phyloP scores from a whole-genome alignment of 2,797 vertebrate genomes.

The Enteromius radiatus region DNA sequence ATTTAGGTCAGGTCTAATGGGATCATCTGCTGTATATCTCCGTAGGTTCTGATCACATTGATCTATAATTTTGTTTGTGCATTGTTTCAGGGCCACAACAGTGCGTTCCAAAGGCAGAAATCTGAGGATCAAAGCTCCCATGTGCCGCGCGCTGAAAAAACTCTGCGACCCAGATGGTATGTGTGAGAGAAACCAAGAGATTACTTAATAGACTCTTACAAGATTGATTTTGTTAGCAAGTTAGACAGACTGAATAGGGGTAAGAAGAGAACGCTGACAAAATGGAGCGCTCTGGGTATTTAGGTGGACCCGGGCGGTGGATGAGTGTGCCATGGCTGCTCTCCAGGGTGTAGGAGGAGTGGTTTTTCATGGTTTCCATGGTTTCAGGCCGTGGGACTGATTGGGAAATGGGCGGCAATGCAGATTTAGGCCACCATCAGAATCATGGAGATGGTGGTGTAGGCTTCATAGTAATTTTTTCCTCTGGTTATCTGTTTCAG shows the following conservation, averaged over 20 bases:
- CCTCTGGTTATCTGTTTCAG: conserved; percentile 66
- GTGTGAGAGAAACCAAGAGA: conserved; percentile 39
- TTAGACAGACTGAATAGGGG: neutral
- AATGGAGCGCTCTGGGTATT: conserved; percentile 31
- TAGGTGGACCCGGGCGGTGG: conserved; percentile 54
- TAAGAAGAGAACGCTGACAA: conserved; percentile 24
- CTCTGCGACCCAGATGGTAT: conserved; percentile 98
- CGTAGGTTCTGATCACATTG: conserved; percentile 5
- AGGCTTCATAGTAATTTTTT: neutral
- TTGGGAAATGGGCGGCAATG: conserved; percentile 58
- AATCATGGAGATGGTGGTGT: neutral
- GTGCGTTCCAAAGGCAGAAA: conserved; percentile 98
- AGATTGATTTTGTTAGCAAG: neutral
- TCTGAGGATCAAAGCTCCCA: conserved; percentile 95
- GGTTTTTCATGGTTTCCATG: conserved; percentile 67
- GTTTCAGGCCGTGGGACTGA: conserved; percentile 65
- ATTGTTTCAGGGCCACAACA: conserved; percentile 87
- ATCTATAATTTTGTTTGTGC: conserved; percentile 28
- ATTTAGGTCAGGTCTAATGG: neutral
- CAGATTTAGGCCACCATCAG: conserved; percentile 52
- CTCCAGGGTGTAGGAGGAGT: conserved; percentile 64
- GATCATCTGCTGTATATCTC: neutral
- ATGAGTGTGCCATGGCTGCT: conserved; percentile 51
- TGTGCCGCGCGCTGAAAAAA: conserved; percentile 97
- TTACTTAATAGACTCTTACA: conserved; percentile 7